Conservation (phyloP, 2,888 invertebrate genomes). For the Trichogramma dendrolimi region DNA sequence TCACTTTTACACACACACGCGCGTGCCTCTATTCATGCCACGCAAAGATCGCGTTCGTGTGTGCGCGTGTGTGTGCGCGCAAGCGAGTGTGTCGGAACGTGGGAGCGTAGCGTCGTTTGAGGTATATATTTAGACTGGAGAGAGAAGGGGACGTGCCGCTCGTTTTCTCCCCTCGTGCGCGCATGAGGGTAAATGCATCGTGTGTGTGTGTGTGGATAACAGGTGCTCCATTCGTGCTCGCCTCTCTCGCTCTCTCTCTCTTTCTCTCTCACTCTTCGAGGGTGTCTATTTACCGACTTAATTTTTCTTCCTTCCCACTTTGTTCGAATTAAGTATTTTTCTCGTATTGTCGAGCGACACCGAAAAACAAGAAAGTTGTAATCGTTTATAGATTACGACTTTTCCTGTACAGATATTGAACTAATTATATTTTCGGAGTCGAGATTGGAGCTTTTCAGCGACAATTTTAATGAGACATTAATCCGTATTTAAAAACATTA, state of each 20-base stretch:
- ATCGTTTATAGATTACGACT: too few species aligned
- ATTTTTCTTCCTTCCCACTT: too few species aligned
- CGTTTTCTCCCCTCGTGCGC: background rate
- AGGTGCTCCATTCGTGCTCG: slow-evolving; percentile 24
- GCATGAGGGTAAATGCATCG: too few species aligned
- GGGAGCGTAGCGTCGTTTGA: slow-evolving; percentile 20
- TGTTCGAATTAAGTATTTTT: too few species aligned
- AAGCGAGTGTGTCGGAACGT: slow-evolving; percentile 12
- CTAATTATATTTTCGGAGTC: too few species aligned
- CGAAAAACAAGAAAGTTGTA: too few species aligned
- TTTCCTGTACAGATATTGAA: too few species aligned
- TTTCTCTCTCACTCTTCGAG: slow-evolving; percentile 3
- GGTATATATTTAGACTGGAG: background rate
- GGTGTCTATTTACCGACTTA: too few species aligned
- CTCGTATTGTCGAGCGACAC: too few species aligned
- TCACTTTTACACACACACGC: slow-evolving; percentile 12
- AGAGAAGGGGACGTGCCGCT: background rate
- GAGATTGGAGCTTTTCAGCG: too few species aligned
- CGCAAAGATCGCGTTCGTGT: slow-evolving; percentile 9
- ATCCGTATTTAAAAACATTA: too few species aligned
- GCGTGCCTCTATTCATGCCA: slow-evolving; percentile 19
- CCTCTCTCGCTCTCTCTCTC: slow-evolving; percentile 15
- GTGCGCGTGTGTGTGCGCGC: slow-evolving; percentile 10
- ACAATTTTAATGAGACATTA: too few species aligned
- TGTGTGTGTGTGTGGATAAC: background rate